Conservation (phyloP, 2,888 invertebrate genomes). For the Electrophaes corylata region DNA sequence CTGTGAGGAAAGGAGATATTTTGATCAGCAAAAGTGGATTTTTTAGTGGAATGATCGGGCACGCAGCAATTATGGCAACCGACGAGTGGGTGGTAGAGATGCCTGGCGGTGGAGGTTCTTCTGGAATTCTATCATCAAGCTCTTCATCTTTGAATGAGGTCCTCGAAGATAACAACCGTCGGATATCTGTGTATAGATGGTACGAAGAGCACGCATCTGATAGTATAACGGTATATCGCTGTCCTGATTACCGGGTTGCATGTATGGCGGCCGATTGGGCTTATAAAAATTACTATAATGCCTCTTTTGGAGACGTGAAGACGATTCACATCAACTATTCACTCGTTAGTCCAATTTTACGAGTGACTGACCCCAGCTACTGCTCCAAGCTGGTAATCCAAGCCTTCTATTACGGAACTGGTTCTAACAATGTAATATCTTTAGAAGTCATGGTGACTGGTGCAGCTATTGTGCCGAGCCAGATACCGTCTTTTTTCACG, state of each 20-base stretch:
- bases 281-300: not conserved
- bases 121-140: not conserved
- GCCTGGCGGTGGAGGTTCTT: not conserved
- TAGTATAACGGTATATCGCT: not conserved
- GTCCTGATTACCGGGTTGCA: not conserved
- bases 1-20: conserved; percentile 2
- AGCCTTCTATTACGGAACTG: not conserved
- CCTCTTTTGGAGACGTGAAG: not conserved
- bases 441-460: not conserved
- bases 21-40: not conserved
- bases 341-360: not conserved
- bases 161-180: conserved; percentile 1
- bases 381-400: conserved; percentile 4
- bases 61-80: conserved; percentile 1
- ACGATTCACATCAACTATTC: conserved; percentile 1
- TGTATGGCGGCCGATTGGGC: conserved; percentile 7
- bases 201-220: not conserved
- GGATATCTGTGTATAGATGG: not conserved
- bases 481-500: not conserved
- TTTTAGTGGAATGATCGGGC: not conserved
- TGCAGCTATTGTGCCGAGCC: not conserved
- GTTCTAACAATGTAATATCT: not conserved
- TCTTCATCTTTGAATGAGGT: not conserved
- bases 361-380: conserved; percentile 3
- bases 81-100: conserved; percentile 3